Conservation (phyloP, 2,888 invertebrate species). For the Ernsta delagoae region DNA sequence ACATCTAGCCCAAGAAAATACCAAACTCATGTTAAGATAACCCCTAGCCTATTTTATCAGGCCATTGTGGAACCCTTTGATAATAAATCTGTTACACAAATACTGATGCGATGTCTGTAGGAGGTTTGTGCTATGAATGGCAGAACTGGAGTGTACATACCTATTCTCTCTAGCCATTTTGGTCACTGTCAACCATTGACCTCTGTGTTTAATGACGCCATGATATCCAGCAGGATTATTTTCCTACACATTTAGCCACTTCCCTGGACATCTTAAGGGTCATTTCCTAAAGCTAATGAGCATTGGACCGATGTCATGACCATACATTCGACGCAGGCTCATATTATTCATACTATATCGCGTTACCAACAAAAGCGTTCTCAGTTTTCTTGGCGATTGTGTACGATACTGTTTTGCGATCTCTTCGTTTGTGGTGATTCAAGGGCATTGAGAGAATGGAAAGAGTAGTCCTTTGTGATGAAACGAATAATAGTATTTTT, state of each 20-base stretch:
- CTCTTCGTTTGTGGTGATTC: not conserved
- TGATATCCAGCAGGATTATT: constrained; percentile 12
- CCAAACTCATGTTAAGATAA: not conserved
- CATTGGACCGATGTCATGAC: constrained; percentile 8
- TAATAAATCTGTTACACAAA: not conserved
- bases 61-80: not conserved
- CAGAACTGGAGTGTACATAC: not conserved
- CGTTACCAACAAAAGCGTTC: constrained; percentile 11
- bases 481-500: not conserved
- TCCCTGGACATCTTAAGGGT: constrained; percentile 22
- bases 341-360: constrained; percentile 20
- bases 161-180: not conserved
- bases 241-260: constrained; percentile 12
- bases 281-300: constrained; percentile 25
- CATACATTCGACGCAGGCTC: constrained; percentile 12
- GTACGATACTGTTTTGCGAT: not conserved
- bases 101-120: not conserved
- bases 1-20: not conserved
- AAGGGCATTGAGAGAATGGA: not conserved
- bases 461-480: not conserved
- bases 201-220: constrained; percentile 24
- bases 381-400: constrained; percentile 5
- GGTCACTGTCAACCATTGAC: not conserved
- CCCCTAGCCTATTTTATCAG: not conserved
- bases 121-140: not conserved